Base-by-base conservation (phyloP, 2,113 vertebrate genomes). In the Oceanites oceanicus region DNA sequence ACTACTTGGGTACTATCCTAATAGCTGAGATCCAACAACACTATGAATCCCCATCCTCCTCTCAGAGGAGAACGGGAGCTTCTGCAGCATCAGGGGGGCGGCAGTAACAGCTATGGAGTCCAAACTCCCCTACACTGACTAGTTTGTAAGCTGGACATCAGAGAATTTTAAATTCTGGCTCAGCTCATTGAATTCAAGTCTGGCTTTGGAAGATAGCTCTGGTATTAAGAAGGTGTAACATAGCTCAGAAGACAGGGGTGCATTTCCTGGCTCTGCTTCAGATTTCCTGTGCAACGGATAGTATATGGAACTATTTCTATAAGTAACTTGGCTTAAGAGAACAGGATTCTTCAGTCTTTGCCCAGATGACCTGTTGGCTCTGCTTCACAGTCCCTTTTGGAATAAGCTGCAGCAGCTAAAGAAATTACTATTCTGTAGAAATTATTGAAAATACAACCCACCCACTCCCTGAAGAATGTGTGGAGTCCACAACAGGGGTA, bases 351-450 rank as follows among this genome's bases (percentile, higher is more conserved):
- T 86, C 72, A 81, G n/a, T 55, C 47, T 88, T 91, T 84, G 61
- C 52, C 80, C 61, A 84, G 72, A 90, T 72, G 58, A 90, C 63
- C 53, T 61, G 44, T 56, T 90, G 85, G 71, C 44, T 86, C 53
- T 66, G 55, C 78, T 90, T 92, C 83, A 73, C 15, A 66, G 32
- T 38, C 32, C 29, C 40, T 84, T 89, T 89, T 44, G 70, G 61
- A 86, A 81, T 63, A 94, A 81, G 15, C 49, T 88, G 44, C 81
- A 94, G 81, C 78, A 93, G 81, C 65, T 91, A 91, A 89, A 95
- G 68, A 92, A 95, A 91, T 77, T 42, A 58, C 50, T 74, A 11
- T 27, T 83, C 32, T 65, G 59, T n/a, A 90, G 88, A 92, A 94
- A 88, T 84, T 62, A 90, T 14, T 90, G 42, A 81, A 95, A 92